Percentiles rank a stretch among this genome's conserved stretches.
These are phyloP conservation scores for Apoderus coryli DNA, from an alignment of 2,888 invertebrate genomes.

Conservation along the genomic window DNA sequence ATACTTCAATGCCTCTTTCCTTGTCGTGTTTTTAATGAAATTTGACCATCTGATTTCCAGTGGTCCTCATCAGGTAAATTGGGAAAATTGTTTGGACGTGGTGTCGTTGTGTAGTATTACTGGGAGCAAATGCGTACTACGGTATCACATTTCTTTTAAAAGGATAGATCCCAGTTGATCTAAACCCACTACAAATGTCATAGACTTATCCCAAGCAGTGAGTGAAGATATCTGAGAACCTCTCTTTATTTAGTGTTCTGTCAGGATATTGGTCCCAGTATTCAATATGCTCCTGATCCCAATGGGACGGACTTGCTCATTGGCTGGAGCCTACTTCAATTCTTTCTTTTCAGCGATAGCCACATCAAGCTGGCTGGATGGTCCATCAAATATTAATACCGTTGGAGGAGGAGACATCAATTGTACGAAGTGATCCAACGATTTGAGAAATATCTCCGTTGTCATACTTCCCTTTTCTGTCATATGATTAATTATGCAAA, in stretches of 20 bases:
- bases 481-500: no score
- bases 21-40: slow-evolving; percentile 1
- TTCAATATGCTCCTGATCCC: slow-evolving; percentile 24
- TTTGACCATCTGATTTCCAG: slow-evolving; percentile 9
- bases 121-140: slow-evolving; percentile 9
- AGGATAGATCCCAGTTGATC: slow-evolving; percentile 14
- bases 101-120: slow-evolving; percentile 6
- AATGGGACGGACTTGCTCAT: slow-evolving; percentile 23
- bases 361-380: slow-evolving; percentile 21
- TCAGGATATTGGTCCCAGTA: slow-evolving; percentile 20
- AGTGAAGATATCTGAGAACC: slow-evolving; percentile 22
- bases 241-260: slow-evolving; percentile 21
- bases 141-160: slow-evolving; percentile 8
- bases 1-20: slow-evolving; percentile 1
- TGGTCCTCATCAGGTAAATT: slow-evolving; percentile 7
- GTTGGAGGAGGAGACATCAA: slow-evolving; percentile 17
- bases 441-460: slow-evolving; percentile 16
- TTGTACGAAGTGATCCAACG: slow-evolving; percentile 19
- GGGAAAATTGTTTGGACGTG: slow-evolving; percentile 2
- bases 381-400: slow-evolving; percentile 24
- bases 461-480: slow-evolving; percentile 22
- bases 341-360: slow-evolving; percentile 23
- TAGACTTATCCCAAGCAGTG: slow-evolving; percentile 20
- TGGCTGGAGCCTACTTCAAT: slow-evolving; percentile 23
- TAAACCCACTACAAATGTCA: slow-evolving; percentile 20